Evolutionary conservation across 1,140 invertebrate genomes (phyloP).

Genomic region (Apis mellifera): DNA sequence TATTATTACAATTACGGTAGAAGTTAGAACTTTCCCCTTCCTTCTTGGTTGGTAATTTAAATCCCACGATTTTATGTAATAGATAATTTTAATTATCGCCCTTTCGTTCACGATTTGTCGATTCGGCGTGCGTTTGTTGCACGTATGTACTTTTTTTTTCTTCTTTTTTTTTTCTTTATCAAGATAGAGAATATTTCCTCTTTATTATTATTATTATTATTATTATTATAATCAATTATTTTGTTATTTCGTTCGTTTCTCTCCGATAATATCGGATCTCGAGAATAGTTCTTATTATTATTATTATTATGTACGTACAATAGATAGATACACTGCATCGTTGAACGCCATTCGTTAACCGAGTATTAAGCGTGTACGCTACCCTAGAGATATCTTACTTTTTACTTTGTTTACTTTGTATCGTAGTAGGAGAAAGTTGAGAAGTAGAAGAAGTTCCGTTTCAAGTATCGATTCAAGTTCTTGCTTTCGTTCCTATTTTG

Average conservation of each 20-base stretch:
- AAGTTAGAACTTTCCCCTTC: neutral
- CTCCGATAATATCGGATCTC: neutral
- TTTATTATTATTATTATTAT: too few relatives aligned
- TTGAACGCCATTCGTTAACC: neutral
- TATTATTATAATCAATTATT: neutral
- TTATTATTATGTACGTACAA: too few relatives aligned
- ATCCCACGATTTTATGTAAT: neutral
- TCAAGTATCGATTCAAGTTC: neutral
- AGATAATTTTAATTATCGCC: neutral
- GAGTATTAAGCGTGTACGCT: conserved; percentile 30
- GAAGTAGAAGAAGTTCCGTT: too few relatives aligned
- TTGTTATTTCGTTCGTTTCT: neutral
- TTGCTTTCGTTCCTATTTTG: neutral
- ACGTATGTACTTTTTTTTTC: too few relatives aligned
- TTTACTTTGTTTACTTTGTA: neutral
- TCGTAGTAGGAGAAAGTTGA: neutral
- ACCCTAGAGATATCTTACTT: neutral
- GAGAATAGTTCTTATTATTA: neutral
- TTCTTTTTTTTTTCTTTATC: too few relatives aligned
- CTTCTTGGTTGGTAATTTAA: neutral
- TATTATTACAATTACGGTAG: neutral
- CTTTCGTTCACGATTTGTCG: conserved; percentile 1
- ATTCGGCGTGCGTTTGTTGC: too few relatives aligned
- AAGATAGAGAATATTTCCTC: too few relatives aligned
- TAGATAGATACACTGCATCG: neutral